Base-by-base conservation (phyloP, 2,797 vertebrate genomes). In the Muscicapa striata region DNA sequence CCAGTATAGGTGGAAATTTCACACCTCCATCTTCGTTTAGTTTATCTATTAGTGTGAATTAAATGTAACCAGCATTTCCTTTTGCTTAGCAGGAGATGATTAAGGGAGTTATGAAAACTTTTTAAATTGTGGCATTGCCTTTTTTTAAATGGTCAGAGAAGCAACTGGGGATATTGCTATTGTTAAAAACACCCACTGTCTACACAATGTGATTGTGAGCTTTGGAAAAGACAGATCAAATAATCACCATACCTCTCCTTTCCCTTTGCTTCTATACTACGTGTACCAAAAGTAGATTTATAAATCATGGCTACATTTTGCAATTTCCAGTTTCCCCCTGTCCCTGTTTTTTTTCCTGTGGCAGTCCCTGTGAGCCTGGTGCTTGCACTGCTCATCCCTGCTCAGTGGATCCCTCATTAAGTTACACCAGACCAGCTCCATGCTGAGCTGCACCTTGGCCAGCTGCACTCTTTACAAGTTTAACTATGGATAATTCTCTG, bases 251-350 rank as follows among this genome's bases (percentile, higher is more conserved):
- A 18, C 15, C 16, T 59, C 6, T 48, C 46, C 11, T 43, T 59
- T 80, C 26, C 14, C 26, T 41, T 72, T 74, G 41, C 13, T 72
- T 41, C 52, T 45, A 14, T 40, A 16, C 12, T 43, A 69, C 14
- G 3, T 43, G 13, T 68, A 32, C 20, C 46, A 58, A 41, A 90
- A 80, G 8, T 2, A 73, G 46, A 21, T 45, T 77, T 66, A 54
- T 66, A 63, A 82, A n/a, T 27, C 24, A 17, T 6, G 36, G 18
- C 13, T 43, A 5, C 19, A 40, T 75, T 91, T 70, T 55, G 13
- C 40, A 67, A 3, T 41, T 34, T 72, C 72, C 46, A 40, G 3
- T 40, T 62, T n/a, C 9, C 3, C 5, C 8, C 0, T 1, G 0
- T 34, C 10, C 20, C 40, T 41, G 21, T 22, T 23, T 3, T 23